Conservation (phyloP, 2,797 vertebrate species). For the Sitta carolinensis region DNA sequence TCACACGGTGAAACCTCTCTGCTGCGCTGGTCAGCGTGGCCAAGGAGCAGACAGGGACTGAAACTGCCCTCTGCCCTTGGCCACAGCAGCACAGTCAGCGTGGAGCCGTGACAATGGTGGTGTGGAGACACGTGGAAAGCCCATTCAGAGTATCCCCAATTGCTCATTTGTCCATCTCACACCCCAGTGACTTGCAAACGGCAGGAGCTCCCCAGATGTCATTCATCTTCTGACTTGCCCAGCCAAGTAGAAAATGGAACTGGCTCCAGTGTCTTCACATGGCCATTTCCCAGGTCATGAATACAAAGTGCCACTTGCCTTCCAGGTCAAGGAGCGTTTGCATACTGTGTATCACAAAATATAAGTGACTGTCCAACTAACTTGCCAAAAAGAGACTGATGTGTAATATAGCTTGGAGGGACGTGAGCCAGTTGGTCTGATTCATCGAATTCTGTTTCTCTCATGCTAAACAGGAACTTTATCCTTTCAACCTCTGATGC, state of each 20-base stretch:
- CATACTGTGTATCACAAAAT: neutral
- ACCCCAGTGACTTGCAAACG: neutral
- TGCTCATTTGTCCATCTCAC: constrained; percentile 20
- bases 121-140: neutral
- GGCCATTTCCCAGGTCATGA: neutral
- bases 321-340: neutral
- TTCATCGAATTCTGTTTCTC: constrained; percentile 8
- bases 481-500: constrained; percentile 84
- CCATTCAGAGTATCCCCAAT: neutral
- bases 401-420: neutral
- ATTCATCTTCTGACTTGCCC: neutral
- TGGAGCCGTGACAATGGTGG: neutral
- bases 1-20: neutral
- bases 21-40: rapidly evolving
- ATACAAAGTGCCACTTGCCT: constrained; percentile 37
- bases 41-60: neutral
- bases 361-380: neutral
- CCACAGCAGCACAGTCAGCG: rapidly evolving
- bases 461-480: constrained; percentile 83
- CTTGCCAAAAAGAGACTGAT: constrained; percentile 42
- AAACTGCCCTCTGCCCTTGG: neutral
- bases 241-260: constrained; percentile 39
- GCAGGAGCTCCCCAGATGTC: constrained; percentile 5
- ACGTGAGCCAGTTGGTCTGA: neutral
- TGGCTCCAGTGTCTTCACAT: neutral